Conservation (phyloP, 2,113 vertebrate species). For the Muntiacus muntjak region DNA sequence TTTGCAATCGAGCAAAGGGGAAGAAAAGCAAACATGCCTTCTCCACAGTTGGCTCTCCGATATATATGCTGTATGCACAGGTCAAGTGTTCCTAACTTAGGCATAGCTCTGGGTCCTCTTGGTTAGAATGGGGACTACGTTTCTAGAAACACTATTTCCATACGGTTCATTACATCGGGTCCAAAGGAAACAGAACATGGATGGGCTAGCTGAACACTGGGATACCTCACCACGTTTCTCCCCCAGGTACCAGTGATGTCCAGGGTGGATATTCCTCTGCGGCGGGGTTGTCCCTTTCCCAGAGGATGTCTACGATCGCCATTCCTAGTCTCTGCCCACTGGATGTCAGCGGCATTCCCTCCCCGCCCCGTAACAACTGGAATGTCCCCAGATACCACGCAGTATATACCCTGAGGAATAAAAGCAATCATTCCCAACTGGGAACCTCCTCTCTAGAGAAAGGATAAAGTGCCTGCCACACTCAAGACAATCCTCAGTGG, state of each 20-base stretch:
- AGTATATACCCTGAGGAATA: not conserved
- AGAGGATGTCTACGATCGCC: fast-evolving
- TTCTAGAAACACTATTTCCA: not conserved
- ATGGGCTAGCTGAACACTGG: not conserved
- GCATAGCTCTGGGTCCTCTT: fast-evolving
- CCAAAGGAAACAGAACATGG: not conserved
- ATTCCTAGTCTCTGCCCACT: not conserved
- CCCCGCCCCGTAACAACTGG: fast-evolving
- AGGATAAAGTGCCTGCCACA: not conserved
- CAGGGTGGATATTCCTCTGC: fast-evolving
- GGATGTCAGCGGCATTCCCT: not conserved
- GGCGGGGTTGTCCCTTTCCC: fast-evolving
- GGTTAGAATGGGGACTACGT: not conserved
- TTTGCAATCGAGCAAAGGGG: not conserved
- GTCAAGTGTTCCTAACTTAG: not conserved
- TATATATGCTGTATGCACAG: fast-evolving
- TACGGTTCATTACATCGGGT: not conserved
- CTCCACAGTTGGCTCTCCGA: not conserved
- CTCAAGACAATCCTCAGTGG: fast-evolving
- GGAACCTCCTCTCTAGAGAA: not conserved
- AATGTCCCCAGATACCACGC: not conserved
- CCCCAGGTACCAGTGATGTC: not conserved
- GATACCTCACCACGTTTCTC: not conserved
- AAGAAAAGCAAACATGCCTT: not conserved
- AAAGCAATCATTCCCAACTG: fast-evolving